Conservation (phyloP, 2,888 invertebrate species). For the Cerastoderma edule region DNA sequence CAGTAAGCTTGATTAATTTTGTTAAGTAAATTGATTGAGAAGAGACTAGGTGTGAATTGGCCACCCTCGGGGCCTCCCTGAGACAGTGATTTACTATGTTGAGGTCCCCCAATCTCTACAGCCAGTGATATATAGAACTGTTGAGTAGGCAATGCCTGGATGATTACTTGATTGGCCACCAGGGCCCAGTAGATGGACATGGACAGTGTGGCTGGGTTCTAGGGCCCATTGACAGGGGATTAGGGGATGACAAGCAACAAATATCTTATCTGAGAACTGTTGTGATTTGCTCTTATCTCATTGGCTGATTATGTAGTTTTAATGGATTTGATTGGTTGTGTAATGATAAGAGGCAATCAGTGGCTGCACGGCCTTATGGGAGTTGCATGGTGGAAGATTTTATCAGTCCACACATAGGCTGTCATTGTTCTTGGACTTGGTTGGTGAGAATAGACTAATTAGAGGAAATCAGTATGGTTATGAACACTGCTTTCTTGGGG, state of each 20-base stretch:
- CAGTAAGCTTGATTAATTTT: slow-evolving; percentile 7
- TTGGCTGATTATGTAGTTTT: slow-evolving; percentile 15
- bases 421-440: slow-evolving; percentile 14
- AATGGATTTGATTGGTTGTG: slow-evolving; percentile 21
- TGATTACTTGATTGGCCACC: slow-evolving; percentile 15
- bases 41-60: not conserved
- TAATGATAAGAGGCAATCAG: not conserved
- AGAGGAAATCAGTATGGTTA: slow-evolving; percentile 19
- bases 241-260: slow-evolving; percentile 12
- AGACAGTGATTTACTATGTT: too few relatives aligned
- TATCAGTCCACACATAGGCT: slow-evolving; percentile 8
- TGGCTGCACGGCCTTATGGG: not conserved
- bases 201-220: not conserved
- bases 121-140: not conserved
- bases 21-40: slow-evolving; percentile 6
- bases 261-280: slow-evolving; percentile 17
- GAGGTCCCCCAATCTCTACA: not conserved
- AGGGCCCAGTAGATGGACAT: not conserved
- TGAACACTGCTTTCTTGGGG: slow-evolving; percentile 29
- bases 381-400: slow-evolving; percentile 18
- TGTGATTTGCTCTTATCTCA: slow-evolving; percentile 21
- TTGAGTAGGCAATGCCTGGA: not conserved
- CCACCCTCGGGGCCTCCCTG: slow-evolving; percentile 6
- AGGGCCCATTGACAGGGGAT: slow-evolving; percentile 6
- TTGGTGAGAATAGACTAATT: slow-evolving; percentile 16